Base-by-base conservation (phyloP, 2,113 vertebrate genomes). In the Pantherophis guttatus region DNA sequence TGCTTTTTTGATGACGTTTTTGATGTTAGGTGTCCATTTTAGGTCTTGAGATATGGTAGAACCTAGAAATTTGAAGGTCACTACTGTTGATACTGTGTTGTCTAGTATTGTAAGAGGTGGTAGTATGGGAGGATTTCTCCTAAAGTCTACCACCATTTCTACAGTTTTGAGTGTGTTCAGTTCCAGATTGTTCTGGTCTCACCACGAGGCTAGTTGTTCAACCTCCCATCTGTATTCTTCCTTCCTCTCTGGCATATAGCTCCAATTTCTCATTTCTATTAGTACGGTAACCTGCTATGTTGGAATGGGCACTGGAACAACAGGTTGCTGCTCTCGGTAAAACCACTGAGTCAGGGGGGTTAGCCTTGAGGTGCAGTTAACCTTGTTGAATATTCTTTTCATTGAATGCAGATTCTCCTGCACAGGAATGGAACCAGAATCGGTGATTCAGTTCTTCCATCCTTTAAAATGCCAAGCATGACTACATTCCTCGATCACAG, bases 181-280 rank as follows among this genome's bases (percentile, higher is more conserved):
- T 50, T 50, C 48, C 48, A 50, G 48, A 50, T 50, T 50, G 48
- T 50, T 50, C 48, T 50, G 48, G 48, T 50, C 48, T 6, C 48
- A 50, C 48, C 48, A 50, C 48, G 6, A 50, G 48, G 48, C 48
- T 50, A 50, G 48, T 50, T 50, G 48, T 50, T 50, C 48, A 50
- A 50, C 48, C 48, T 50, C 48, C 48, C 48, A 50, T 50, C 48
- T 50, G 48, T 50, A 24, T 52, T 88, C 90, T 53, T 94, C 44
- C 53, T 90, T 87, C 92, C 89, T 92, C 21, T 58, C 53, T 19
- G 19, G 95, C 93, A 95, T 92, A 94, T 95, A 39, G 75, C 65
- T 96, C 94, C 95, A 96, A 96, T 96, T 94, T 96, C 95, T 86
- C 93, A 75, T 11, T 85, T 52, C 3, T 86, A 33, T 55, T 59